Evolutionary conservation across 30 jellyfish, hydroid and myxozoan genomes (phyloP).

Genomic region (Pseudorhiza aurosa): DNA sequence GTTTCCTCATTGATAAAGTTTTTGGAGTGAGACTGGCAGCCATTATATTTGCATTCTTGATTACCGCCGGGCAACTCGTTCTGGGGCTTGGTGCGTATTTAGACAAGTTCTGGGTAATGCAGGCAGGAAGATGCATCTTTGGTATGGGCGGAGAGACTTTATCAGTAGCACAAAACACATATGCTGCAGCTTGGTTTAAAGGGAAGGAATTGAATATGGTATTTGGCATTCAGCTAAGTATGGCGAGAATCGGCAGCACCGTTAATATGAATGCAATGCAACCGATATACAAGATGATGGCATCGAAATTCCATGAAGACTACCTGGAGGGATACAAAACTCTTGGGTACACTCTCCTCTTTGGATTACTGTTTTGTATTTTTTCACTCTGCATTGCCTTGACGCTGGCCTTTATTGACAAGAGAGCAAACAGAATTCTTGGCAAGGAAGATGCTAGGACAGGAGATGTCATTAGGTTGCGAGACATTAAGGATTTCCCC

Average conservation of each 20-base stretch:
- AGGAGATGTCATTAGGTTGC: conserved; percentile 85
- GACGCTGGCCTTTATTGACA: conserved; percentile 79
- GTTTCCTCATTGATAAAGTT: conserved; percentile 87
- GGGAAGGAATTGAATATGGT: conserved; percentile 95
- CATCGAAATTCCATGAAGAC: not conserved
- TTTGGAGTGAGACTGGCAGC: conserved; percentile 94
- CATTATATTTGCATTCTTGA: conserved; percentile 72
- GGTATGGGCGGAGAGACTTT: conserved; percentile 98
- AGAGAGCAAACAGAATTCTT: conserved; percentile 83
- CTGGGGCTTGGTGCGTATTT: conserved; percentile 86
- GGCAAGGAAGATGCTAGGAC: conserved; percentile 86
- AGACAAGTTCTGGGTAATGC: conserved; percentile 75
- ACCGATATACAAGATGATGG: conserved; percentile 65
- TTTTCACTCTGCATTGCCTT: conserved; percentile 78
- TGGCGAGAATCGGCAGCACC: conserved; percentile 97
- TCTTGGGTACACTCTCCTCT: conserved; percentile 81
- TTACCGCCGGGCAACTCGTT: conserved; percentile 80
- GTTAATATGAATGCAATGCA: conserved; percentile 96
- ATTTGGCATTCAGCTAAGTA: conserved; percentile 95
- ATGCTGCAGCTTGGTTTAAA: conserved; percentile 96
- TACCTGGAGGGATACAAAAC: conserved; percentile 25
- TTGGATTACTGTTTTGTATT: conserved; percentile 72
- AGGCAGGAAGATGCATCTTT: conserved; percentile 90
- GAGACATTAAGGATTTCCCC: conserved; percentile 95
- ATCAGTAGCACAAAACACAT: conserved; percentile 96